These are phyloP conservation scores for Cromileptes altivelis DNA, from an alignment of 2,113 vertebrate genomes.

Conservation along the genomic window DNA sequence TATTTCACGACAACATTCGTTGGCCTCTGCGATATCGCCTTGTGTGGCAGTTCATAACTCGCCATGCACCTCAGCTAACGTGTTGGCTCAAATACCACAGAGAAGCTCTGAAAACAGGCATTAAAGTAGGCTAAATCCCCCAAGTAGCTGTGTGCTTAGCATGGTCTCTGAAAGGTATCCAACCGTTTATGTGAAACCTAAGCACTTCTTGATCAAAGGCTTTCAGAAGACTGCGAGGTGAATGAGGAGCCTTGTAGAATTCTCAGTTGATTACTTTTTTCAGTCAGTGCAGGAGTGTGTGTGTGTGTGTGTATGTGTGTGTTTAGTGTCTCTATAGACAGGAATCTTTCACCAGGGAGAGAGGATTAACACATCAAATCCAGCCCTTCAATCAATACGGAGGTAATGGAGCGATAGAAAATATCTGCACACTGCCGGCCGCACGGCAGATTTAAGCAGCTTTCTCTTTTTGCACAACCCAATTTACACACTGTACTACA, in stretches of 20 bases:
- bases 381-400: slow-evolving; percentile 75
- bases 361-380: slow-evolving; percentile 80
- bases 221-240: slow-evolving; percentile 72
- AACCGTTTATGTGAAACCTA: slow-evolving; percentile 79
- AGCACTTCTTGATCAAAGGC: slow-evolving; percentile 83
- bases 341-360: slow-evolving; percentile 71
- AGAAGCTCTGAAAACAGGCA: slow-evolving; percentile 81
- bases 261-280: slow-evolving; percentile 69
- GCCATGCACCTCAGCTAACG: slow-evolving; percentile 69
- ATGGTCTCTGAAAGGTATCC: slow-evolving; percentile 80
- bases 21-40: slow-evolving; percentile 54
- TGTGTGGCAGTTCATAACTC: slow-evolving; percentile 74
- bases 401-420: slow-evolving; percentile 74
- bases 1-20: slow-evolving; percentile 32
- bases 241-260: slow-evolving; percentile 73
- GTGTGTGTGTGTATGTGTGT: slow-evolving; percentile 42
- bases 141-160: slow-evolving; percentile 77
- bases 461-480: slow-evolving; percentile 9
- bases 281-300: slow-evolving; percentile 19
- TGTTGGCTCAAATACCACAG: slow-evolving; percentile 76
- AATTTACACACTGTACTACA: slow-evolving; percentile 22
- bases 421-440: slow-evolving; percentile 44
- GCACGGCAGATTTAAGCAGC: slow-evolving; percentile 36
- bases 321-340: slow-evolving; percentile 68
- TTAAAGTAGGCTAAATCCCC: slow-evolving; percentile 78